These are phyloP conservation scores for Heterocephalus glaber DNA, from an alignment of 2,113 vertebrate species.

Conservation along the genomic window DNA sequence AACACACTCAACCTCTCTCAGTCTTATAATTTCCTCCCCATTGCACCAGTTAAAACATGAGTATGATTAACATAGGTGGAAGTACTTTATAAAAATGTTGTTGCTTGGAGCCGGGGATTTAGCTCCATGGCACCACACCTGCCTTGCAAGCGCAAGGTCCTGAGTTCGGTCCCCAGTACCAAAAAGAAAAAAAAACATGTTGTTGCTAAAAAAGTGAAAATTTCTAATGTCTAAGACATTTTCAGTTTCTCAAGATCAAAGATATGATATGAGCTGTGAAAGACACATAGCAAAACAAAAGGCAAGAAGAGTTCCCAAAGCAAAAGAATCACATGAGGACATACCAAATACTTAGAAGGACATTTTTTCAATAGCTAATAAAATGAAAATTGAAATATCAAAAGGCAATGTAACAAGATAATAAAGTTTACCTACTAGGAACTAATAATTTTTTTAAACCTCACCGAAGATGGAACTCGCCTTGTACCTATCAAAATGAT, in stretches of 20 bases:
- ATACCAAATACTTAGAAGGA: not conserved
- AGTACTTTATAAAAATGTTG: not conserved
- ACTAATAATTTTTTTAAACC: not conserved
- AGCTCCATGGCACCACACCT: too few species aligned
- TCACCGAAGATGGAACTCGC: not conserved
- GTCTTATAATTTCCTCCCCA: not conserved
- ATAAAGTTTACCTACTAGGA: not conserved
- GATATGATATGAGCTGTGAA: not conserved
- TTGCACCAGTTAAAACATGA: not conserved
- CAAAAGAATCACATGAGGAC: not conserved
- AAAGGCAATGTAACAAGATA: not conserved
- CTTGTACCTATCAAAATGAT: not conserved
- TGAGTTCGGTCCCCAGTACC: too few species aligned
- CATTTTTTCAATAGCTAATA: not conserved
- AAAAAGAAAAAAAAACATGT: not conserved
- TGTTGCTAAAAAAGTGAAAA: not conserved
- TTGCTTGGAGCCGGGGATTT: too few species aligned
- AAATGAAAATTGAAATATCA: constrained; percentile 14
- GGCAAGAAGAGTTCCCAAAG: constrained; percentile 14
- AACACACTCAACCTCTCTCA: not conserved
- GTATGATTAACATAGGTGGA: not conserved
- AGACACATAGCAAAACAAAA: constrained; percentile 17
- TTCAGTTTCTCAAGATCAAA: constrained; percentile 32
- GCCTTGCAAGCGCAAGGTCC: too few species aligned
- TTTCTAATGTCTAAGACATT: not conserved